Percentiles rank a stretch among this genome's conserved stretches.
These are phyloP conservation scores for Fundulus diaphanus DNA, from an alignment of 2,797 vertebrate species.

Conservation along the genomic window DNA sequence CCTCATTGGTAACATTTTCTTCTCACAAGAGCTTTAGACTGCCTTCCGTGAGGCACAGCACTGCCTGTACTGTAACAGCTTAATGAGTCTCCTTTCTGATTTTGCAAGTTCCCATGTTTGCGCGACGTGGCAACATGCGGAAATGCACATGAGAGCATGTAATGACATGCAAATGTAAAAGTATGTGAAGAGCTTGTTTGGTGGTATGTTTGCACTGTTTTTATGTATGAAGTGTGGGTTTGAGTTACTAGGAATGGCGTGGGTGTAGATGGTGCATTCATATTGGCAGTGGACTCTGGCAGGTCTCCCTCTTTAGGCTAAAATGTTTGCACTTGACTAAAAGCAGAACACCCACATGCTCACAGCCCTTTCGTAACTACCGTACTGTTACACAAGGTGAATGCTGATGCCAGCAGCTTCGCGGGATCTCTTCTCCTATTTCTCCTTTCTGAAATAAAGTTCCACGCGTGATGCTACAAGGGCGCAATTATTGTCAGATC, in stretches of 20 bases:
- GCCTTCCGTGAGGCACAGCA: conserved; percentile 8
- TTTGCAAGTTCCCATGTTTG: conserved; percentile 25
- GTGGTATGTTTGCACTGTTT: conserved; percentile 24
- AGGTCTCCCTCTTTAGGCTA: conserved; percentile 81
- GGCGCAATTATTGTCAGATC: conserved; percentile 72
- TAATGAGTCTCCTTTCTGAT: conserved; percentile 40
- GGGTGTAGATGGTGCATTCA: conserved; percentile 75
- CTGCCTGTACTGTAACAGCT: conserved; percentile 20
- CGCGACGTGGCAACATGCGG: conserved; percentile 8
- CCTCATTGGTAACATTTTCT: conserved; percentile 20
- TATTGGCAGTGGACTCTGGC: conserved; percentile 69
- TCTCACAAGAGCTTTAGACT: conserved; percentile 31
- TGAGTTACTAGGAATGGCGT: conserved; percentile 49
- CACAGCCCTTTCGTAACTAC: conserved; percentile 69
- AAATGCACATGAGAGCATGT: conserved; percentile 23
- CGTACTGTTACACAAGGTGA: conserved; percentile 77
- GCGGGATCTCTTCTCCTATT: conserved; percentile 43
- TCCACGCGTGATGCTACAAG: conserved; percentile 67
- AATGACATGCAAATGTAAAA: conserved; percentile 25
- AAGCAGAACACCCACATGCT: conserved; percentile 78
- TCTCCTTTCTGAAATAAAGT: conserved; percentile 54
- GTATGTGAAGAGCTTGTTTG: conserved; percentile 20
- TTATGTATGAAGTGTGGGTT: conserved; percentile 46
- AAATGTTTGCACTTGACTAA: conserved; percentile 85
- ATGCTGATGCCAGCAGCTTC: conserved; percentile 64